phyloP scores from a whole-genome alignment of 1,140 invertebrate species.

The Drosophila fuyamai region DNA sequence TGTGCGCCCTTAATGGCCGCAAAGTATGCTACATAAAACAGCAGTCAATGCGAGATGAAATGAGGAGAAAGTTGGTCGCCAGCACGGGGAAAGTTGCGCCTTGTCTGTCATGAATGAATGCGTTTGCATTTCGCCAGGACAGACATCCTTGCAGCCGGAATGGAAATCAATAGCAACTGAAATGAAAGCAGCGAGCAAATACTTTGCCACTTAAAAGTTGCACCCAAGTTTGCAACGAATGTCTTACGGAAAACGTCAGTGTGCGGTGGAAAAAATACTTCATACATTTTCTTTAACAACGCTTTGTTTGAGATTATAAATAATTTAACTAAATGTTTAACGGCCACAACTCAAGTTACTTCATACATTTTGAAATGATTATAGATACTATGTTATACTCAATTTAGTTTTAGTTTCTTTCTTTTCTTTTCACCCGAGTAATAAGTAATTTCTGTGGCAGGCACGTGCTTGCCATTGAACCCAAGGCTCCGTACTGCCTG shows the following conservation, averaged over 20 bases:
- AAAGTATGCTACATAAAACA: slow-evolving; percentile 72
- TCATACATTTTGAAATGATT: neutral
- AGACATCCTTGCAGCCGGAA: slow-evolving; percentile 25
- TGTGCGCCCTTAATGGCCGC: slow-evolving; percentile 64
- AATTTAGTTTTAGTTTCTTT: neutral
- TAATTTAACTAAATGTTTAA: too few relatives aligned
- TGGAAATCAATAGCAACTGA: slow-evolving; percentile 50
- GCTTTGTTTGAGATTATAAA: too few relatives aligned
- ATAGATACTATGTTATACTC: neutral
- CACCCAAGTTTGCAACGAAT: slow-evolving; percentile 27
- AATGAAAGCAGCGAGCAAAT: slow-evolving; percentile 29
- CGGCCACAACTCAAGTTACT: too few relatives aligned
- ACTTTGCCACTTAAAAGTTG: slow-evolving; percentile 47
- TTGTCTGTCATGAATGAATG: slow-evolving; percentile 36
- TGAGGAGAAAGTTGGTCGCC: slow-evolving; percentile 18
- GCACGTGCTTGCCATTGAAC: slow-evolving; percentile 27
- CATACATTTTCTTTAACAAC: too few relatives aligned
- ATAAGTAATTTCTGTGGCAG: neutral
- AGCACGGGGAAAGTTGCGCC: slow-evolving; percentile 14
- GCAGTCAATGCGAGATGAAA: slow-evolving; percentile 49
- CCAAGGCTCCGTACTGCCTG: slow-evolving; percentile 5
- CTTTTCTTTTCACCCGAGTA: slow-evolving; percentile 5
- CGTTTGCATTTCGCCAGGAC: slow-evolving; percentile 23
- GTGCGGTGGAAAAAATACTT: too few relatives aligned
- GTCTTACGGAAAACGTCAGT: slow-evolving; percentile 1